These are phyloP conservation scores for Phoeniculus purpureus DNA, from an alignment of 2,797 vertebrate species.

Conservation along the genomic window DNA sequence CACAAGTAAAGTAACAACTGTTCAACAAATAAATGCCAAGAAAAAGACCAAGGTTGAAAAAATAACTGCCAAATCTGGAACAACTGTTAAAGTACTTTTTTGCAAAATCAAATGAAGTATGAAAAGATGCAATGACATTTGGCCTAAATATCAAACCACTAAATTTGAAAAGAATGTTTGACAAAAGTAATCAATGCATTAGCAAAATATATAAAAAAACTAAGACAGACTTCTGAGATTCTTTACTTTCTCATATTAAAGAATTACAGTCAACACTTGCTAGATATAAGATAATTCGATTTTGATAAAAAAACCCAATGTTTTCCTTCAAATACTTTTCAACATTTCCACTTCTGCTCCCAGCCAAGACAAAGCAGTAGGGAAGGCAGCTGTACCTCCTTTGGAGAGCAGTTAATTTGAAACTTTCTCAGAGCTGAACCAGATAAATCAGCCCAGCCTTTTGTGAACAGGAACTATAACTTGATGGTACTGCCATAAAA, in stretches of 20 bases:
- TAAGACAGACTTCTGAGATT: neutral
- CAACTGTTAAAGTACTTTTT: neutral
- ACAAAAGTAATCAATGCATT: neutral
- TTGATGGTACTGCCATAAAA: neutral
- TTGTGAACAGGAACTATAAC: neutral
- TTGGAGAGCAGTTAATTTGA: slow-evolving; percentile 1
- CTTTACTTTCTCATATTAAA: neutral
- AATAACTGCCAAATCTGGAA: neutral
- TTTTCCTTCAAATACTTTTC: neutral
- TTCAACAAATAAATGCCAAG: neutral
- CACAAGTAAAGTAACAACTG: neutral
- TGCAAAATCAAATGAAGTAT: neutral
- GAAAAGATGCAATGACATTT: neutral
- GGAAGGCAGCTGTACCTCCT: neutral
- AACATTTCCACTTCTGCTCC: neutral
- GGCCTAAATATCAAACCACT: neutral
- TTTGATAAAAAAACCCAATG: neutral
- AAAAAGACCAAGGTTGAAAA: neutral
- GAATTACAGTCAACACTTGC: neutral
- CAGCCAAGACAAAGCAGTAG: neutral
- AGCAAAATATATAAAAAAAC: neutral
- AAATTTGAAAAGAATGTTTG: neutral
- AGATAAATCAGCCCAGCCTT: neutral
- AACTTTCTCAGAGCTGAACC: neutral
- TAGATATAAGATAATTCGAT: neutral